A percentile compares a stretch with the other conserved stretches of the same genome.
phyloP scores from a whole-genome alignment of 1,140 invertebrate species.

The Lethrus apterus region DNA sequence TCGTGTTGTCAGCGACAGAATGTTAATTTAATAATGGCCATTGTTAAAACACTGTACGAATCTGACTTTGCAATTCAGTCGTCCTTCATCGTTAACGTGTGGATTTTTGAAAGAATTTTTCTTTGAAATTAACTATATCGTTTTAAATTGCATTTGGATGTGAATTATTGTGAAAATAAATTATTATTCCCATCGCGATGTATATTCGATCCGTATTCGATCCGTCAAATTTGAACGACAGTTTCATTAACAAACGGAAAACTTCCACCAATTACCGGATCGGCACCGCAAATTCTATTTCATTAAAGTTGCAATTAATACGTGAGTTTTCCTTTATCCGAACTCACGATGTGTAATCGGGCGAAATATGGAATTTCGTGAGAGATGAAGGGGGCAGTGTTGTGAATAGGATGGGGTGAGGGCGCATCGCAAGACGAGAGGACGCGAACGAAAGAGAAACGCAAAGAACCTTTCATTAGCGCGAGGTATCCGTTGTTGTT shows the following conservation, averaged over 20 bases:
- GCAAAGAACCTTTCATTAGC: conserved; percentile 37
- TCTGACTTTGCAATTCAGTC: not conserved
- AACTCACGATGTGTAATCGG: conserved; percentile 26
- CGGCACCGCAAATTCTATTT: conserved; percentile 21
- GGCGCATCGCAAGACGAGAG: conserved; percentile 2
- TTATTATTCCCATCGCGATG: no score
- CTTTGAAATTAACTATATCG: no score
- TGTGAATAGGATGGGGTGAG: not conserved
- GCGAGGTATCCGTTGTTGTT: conserved; percentile 41
- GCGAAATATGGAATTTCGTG: conserved; percentile 18
- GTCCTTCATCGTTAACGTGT: not conserved
- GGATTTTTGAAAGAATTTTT: no score
- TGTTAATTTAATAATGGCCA: conserved; percentile 7
- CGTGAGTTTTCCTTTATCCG: conserved; percentile 28
- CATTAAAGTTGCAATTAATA: conserved; percentile 29
- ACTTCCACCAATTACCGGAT: conserved; percentile 25
- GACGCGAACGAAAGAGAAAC: conserved; percentile 14
- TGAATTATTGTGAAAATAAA: no score
- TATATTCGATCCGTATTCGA: no score
- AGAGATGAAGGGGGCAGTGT: conserved; percentile 1
- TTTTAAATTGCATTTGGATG: no score
- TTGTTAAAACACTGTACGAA: not conserved
- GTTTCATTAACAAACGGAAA: conserved; percentile 16
- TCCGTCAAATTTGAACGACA: conserved; percentile 17
- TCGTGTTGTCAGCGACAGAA: conserved; percentile 1